Evolutionary conservation across 2,888 invertebrate genomes (phyloP), one percentile per base, ranked within the genome.

Genomic region (Ichneumoninae sp.): DNA sequence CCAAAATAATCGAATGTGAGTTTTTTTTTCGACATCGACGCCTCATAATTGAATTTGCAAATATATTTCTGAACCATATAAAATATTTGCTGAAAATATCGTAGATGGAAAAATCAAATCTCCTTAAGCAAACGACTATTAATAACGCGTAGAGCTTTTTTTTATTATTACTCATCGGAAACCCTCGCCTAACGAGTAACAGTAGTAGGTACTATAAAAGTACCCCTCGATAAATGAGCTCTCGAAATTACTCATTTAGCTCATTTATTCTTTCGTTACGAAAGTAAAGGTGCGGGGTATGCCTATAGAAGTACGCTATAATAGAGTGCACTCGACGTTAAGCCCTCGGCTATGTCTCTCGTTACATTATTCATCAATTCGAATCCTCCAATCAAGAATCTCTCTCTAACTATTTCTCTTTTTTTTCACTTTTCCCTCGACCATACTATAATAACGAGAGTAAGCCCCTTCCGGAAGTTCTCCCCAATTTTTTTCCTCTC

Each of bases 281-380:
- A 16, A 30, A 8, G n/a, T 26, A 66, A 54, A 40, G 52, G 52
- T 6, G 10, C 10, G 52, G 5, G 3, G 6, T 65, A 75, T 65
- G 30, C 22, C 26, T 74, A 74, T 60, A 68, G 19, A 52, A 36
- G 33, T 57, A 54, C 10, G 68, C 33, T 65, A 73, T 77, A 65
- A 68, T 65, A 36, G n/a, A 79, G 66, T 63, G 68, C 76, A 77
- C 73, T 77, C 79, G 50, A 60, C 70, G 40, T 79, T 70, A 54
- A 83, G 50, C 74, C 63, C 69, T 74, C 74, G 26, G 30, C 13
- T 22, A 26, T 40, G 50, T 50, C 69, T 76, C 63, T 69, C 77
- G 76, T 77, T 81, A 73, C 76, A 77, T 77, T 77, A 73, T 63
- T 81, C 80, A 73, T 84, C 81, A 74, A 84, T 84, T 77, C 77